Evolutionary conservation across 1,140 invertebrate genomes (phyloP).

Genomic region (Drosophila kikkawai): DNA sequence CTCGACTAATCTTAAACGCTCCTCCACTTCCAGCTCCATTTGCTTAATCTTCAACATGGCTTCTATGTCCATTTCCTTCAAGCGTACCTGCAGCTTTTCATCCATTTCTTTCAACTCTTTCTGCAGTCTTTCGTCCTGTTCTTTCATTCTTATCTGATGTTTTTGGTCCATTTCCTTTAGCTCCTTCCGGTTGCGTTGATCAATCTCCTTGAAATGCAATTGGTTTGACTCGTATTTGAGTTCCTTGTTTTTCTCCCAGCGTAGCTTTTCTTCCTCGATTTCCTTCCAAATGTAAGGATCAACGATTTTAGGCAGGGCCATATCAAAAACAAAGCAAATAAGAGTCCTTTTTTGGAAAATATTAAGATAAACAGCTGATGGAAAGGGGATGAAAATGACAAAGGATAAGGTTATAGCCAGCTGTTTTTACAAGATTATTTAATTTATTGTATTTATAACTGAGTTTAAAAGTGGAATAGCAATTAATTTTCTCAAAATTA

Average conservation of each 20-base stretch:
- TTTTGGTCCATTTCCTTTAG: conserved; percentile 3
- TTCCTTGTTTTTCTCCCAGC: conserved; percentile 6
- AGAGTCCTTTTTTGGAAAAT: not conserved
- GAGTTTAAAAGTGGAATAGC: not conserved
- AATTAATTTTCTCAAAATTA: not conserved
- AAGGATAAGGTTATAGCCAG: not conserved
- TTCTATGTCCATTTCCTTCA: conserved; percentile 14
- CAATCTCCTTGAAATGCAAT: conserved; percentile 6
- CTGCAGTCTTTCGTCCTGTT: not conserved
- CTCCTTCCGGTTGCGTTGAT: conserved; percentile 10
- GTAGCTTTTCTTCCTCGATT: conserved; percentile 6
- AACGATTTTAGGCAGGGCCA: not conserved
- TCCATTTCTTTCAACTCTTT: conserved; percentile 7
- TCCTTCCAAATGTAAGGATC: conserved; percentile 11
- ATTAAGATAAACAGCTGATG: not conserved
- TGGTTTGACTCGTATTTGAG: not conserved
- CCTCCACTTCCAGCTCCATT: conserved; percentile 18
- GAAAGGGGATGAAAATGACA: not conserved
- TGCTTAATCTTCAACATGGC: conserved; percentile 7
- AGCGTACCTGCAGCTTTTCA: not conserved
- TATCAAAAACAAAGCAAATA: not conserved
- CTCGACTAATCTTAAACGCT: not conserved
- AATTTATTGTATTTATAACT: not conserved
- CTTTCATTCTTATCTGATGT: not conserved
- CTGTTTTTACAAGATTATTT: not conserved